Conservation (phyloP, 1,140 invertebrate genomes). For the Drosophila lacertosa region DNA sequence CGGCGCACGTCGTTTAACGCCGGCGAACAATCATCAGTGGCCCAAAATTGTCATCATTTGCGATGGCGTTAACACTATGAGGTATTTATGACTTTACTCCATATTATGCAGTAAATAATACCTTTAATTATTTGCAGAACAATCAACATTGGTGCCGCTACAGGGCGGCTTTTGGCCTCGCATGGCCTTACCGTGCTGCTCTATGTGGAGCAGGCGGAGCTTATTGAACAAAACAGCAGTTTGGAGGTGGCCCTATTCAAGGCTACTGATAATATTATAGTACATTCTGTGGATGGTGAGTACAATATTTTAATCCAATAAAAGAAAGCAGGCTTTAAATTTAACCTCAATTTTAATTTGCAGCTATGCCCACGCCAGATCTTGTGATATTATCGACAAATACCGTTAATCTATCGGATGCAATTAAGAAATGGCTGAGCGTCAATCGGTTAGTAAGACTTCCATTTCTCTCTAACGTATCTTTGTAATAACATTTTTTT, state of each 20-base stretch:
- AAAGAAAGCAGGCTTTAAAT: too few relatives aligned
- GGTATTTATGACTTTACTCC: conserved; percentile 24
- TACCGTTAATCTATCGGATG: conserved; percentile 65
- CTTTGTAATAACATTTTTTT: neutral
- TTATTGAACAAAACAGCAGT: conserved; percentile 84
- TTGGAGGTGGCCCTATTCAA: conserved; percentile 81
- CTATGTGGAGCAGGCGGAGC: conserved; percentile 86
- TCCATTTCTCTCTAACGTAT: neutral
- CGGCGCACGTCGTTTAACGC: conserved; percentile 89
- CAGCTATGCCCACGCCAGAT: conserved; percentile 79
- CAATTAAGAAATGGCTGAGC: conserved; percentile 87
- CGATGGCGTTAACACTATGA: conserved; percentile 82
- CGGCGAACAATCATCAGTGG: conserved; percentile 92
- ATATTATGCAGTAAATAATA: neutral
- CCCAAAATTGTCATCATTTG: conserved; percentile 91
- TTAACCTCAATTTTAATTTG: neutral
- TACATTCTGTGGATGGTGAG: conserved; percentile 74
- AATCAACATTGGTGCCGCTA: conserved; percentile 90
- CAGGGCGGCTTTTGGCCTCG: conserved; percentile 91
- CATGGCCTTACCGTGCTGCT: conserved; percentile 91
- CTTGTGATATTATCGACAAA: conserved; percentile 83
- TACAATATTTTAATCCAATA: neutral
- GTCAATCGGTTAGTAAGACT: conserved; percentile 84
- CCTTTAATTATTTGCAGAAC: conserved; percentile 49
- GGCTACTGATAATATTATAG: conserved; percentile 76